Conservation (phyloP, 2,888 invertebrate genomes). For the Priocnemis perturbator region DNA sequence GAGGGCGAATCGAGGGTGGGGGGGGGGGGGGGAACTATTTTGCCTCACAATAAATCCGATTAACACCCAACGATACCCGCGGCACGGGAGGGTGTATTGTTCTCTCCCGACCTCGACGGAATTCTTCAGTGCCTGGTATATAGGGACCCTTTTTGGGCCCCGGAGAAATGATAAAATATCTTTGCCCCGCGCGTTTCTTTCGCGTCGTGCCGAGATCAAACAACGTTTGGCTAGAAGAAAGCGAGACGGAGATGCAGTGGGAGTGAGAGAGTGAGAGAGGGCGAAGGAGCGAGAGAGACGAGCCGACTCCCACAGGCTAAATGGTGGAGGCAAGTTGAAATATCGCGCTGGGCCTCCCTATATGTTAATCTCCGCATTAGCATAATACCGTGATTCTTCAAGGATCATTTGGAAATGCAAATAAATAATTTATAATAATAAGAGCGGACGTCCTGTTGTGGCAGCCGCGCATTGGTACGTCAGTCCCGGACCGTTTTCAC, state of each 20-base stretch:
- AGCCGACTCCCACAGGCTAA: conserved; percentile 58
- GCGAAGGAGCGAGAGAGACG: neutral
- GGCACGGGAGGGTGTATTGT: conserved; percentile 45
- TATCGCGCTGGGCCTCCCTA: conserved; percentile 72
- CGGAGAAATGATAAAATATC: conserved; percentile 60
- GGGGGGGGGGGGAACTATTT: neutral
- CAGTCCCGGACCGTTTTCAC: conserved; percentile 50
- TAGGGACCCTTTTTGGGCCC: conserved; percentile 38
- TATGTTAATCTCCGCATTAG: conserved; percentile 75
- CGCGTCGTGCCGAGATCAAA: conserved; percentile 60
- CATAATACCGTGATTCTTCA: conserved; percentile 75
- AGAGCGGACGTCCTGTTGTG: conserved; percentile 63
- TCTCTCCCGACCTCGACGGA: conserved; percentile 39
- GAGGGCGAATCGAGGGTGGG: no score
- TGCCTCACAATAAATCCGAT: conserved; percentile 23
- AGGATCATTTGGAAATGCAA: conserved; percentile 75
- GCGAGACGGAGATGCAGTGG: neutral
- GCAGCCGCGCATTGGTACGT: conserved; percentile 49
- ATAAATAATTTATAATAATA: conserved; percentile 76
- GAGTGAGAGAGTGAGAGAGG: conserved; percentile 4
- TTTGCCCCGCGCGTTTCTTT: conserved; percentile 52
- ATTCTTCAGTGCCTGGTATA: conserved; percentile 36
- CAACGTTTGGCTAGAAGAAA: conserved; percentile 48
- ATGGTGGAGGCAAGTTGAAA: conserved; percentile 69
- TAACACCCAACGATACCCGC: conserved; percentile 28